Evolutionary conservation across 35 echinoderm and acorn worm genomes (phyloP).

Genomic region (Diadema setosum): DNA sequence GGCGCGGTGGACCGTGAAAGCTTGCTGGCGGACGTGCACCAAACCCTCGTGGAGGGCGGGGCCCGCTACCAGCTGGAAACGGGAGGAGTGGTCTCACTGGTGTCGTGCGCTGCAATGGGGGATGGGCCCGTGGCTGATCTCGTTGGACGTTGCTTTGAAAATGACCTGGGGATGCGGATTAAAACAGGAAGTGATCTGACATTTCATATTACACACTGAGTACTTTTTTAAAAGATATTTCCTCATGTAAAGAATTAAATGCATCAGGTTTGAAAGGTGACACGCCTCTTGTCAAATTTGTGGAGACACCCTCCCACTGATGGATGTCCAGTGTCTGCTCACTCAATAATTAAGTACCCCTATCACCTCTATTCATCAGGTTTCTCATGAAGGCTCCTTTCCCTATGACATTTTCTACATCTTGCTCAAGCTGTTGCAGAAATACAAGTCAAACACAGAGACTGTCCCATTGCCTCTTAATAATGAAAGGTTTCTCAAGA

Average conservation of each 20-base stretch:
- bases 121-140: not conserved
- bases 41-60: not conserved
- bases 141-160: not conserved
- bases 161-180: not conserved
- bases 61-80: too few relatives aligned
- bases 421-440: too few relatives aligned
- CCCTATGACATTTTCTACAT: too few relatives aligned
- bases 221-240: not conserved
- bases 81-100: not conserved
- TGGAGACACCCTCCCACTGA: not conserved
- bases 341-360: too few relatives aligned
- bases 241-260: not conserved
- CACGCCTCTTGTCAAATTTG: not conserved
- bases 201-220: not conserved
- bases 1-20: too few relatives aligned
- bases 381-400: too few relatives aligned
- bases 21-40: not conserved
- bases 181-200: not conserved
- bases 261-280: not conserved
- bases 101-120: not conserved
- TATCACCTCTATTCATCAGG: too few relatives aligned
- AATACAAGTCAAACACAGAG: too few relatives aligned
- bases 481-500: too few relatives aligned
- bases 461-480: too few relatives aligned
- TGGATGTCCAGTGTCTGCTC: not conserved